Conservation (phyloP, 2,797 vertebrate genomes). For the Coendou prehensilis region DNA sequence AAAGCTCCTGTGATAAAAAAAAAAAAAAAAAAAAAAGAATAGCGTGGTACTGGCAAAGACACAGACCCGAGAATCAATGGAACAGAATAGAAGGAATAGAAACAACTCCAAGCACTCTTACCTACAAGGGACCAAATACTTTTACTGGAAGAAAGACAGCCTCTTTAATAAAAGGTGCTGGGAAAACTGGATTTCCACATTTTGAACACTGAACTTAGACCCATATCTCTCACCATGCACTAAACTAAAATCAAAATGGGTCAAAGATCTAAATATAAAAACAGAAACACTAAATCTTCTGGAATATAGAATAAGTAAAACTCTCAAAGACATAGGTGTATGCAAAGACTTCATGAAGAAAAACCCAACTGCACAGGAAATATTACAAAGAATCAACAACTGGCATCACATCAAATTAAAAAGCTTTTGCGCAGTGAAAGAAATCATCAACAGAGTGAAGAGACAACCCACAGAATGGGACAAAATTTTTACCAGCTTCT, state of each 20-base stretch:
- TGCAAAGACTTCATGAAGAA: neutral
- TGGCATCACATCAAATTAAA: neutral
- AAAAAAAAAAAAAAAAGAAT: too few relatives aligned
- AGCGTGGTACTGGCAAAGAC: neutral
- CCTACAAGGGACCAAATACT: neutral
- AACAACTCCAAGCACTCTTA: neutral
- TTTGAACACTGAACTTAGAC: neutral
- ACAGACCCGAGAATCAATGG: neutral
- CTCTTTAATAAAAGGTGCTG: neutral
- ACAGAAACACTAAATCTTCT: neutral
- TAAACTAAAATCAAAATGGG: neutral
- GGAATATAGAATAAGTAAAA: neutral
- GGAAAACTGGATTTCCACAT: neutral
- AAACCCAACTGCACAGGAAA: neutral
- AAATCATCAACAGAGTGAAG: neutral
- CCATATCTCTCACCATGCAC: neutral
- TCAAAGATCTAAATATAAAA: neutral
- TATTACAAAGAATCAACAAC: neutral
- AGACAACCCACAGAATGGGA: neutral
- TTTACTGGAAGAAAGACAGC: neutral
- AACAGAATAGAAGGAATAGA: neutral
- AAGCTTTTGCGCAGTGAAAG: neutral
- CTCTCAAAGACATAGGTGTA: neutral
- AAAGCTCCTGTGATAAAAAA: neutral
- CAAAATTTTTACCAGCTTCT: neutral